Base-by-base conservation (phyloP, 2,113 vertebrate genomes). In the Nothobranchius kuhntae region DNA sequence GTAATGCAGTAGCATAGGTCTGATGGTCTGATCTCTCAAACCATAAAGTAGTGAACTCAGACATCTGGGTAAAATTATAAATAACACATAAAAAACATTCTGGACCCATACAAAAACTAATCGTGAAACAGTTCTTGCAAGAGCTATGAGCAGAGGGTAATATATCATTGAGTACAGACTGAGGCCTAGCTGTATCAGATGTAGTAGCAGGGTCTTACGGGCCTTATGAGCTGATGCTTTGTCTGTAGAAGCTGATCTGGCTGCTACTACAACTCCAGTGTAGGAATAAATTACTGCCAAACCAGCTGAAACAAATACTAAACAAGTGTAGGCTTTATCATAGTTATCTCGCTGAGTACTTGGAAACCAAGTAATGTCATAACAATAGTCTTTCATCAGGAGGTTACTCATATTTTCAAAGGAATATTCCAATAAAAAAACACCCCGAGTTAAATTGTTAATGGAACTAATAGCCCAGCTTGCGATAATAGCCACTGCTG, bases 141-240 rank as follows among this genome's bases (percentile, higher is more conserved):
- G 21, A 21, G 21, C 21, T 21, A 21, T 21, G 21, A 21, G 21
- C 21, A 21, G 21, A 21, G 21, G 1, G 53, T 51, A 44, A 21
- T 57, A 30, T n/a, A 67, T 14, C 11, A 26, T 50, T 1, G 53
- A 48, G 6, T 26, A 48, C 26, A 67, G 45, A 50, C 53, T 67
- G 53, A 67, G 64, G 6, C 42, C 26, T 15, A 67, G 15, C 64
- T 67, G 64, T 1, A 67, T 15, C 7, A 67, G 26, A 36, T 91
- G 84, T 56, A 90, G 76, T 38, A 90, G 67, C 50, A 90, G 77
- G 0, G 89, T 90, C 44, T 69, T 81, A 13, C 75, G 77, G 21
- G 88, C 85, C 62, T 88, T 92, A 2, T 1, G 65, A 14, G 67
- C 70, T 0, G 81, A 89, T 21, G 65, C 77, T 80, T 81, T 85